Percentiles rank a stretch among this genome's conserved stretches.
These are phyloP conservation scores for Danio choprae DNA, from an alignment of 2,797 vertebrate genomes.

Conservation along the genomic window DNA sequence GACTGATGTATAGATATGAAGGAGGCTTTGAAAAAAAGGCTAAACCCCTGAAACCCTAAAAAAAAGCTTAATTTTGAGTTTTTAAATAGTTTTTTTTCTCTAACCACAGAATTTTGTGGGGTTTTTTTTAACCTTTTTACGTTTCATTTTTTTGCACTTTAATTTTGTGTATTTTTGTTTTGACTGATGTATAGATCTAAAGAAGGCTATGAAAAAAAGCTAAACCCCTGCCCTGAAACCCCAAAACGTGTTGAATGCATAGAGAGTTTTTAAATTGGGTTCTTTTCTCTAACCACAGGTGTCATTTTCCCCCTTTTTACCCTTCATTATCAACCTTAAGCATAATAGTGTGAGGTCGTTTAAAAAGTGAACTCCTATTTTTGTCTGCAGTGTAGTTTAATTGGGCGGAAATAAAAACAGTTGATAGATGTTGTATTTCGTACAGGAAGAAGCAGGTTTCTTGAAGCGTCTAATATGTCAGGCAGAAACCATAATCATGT, in stretches of 20 bases:
- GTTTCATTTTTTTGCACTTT: too few relatives aligned
- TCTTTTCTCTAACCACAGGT: constrained; percentile 9
- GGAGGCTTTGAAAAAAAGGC: too few relatives aligned
- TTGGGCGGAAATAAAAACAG: neutral
- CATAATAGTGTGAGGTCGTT: neutral
- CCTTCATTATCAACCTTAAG: neutral
- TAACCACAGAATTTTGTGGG: too few relatives aligned
- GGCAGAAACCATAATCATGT: neutral
- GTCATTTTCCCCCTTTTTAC: neutral
- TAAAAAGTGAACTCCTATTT: neutral
- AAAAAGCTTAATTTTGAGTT: too few relatives aligned
- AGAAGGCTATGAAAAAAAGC: neutral
- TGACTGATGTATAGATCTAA: neutral
- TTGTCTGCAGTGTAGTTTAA: neutral
- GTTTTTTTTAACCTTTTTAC: too few relatives aligned
- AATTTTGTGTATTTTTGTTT: too few relatives aligned
- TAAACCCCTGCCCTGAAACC: too few relatives aligned
- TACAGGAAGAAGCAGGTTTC: neutral
- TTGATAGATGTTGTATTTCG: neutral
- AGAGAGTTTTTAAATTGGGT: neutral
- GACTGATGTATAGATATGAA: neutral
- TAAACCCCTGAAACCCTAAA: too few relatives aligned
- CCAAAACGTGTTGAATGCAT: neutral
- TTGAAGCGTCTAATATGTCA: neutral
- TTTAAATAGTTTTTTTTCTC: too few relatives aligned